Conservation (phyloP, 2,888 invertebrate genomes). For the Tholera decimalis region DNA sequence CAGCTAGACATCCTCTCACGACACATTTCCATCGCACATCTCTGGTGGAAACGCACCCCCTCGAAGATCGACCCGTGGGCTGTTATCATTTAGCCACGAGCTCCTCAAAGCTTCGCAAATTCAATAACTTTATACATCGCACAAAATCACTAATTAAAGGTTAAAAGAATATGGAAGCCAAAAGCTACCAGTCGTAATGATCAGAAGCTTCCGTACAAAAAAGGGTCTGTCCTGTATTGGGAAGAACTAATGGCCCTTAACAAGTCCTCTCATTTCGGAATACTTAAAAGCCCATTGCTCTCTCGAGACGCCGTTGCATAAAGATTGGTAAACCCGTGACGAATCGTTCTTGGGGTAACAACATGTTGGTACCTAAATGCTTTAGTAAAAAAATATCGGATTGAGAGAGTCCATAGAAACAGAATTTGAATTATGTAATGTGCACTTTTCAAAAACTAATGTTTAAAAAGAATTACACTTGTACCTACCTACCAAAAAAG, state of each 20-base stretch:
- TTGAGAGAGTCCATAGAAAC: too few relatives aligned
- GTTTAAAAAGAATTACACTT: too few relatives aligned
- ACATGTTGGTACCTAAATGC: too few relatives aligned
- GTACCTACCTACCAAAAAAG: too few relatives aligned
- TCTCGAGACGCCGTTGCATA: constrained; percentile 20
- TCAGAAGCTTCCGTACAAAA: constrained; percentile 19
- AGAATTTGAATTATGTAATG: too few relatives aligned
- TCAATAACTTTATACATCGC: not conserved
- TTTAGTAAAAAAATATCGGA: not conserved
- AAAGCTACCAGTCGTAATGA: constrained; percentile 5
- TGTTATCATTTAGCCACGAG: too few relatives aligned
- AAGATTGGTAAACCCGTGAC: constrained; percentile 35
- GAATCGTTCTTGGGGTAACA: constrained; percentile 8
- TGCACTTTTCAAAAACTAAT: too few relatives aligned
- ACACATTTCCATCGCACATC: too few relatives aligned
- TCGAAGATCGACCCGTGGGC: too few relatives aligned
- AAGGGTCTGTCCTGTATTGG: constrained; percentile 13
- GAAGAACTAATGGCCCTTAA: constrained; percentile 29
- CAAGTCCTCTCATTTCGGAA: constrained; percentile 30
- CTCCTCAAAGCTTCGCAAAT: too few relatives aligned
- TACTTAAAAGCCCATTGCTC: constrained; percentile 35
- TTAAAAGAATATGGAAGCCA: not conserved
- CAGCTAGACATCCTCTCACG: too few relatives aligned
- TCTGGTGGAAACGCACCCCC: too few relatives aligned
- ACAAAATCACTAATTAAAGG: constrained; percentile 8